Base-by-base conservation (phyloP, 2,888 invertebrate genomes). In the Dynastes grantii region DNA sequence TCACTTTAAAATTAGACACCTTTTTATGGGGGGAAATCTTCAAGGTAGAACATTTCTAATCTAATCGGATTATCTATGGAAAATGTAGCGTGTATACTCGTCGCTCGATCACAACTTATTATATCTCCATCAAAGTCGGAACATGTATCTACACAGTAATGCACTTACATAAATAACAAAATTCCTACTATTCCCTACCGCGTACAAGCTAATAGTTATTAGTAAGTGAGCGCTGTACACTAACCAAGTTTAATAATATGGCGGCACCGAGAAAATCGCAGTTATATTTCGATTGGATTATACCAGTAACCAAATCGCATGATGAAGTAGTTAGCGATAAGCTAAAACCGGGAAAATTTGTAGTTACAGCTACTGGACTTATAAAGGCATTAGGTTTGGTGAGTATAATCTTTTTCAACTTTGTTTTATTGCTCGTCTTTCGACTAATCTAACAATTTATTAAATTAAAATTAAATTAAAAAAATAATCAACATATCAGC, bases 271-370 rank as follows among this genome's bases (percentile, higher is more conserved):
- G 83, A 71, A 82, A 82, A 76, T 82, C 83, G 5, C 79, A 81
- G 29, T 67, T 83, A 65, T 81, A 80, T 71, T 75, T 84, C 40
- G 79, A 83, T 78, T 82, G 82, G 5, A 79, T 83, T 29, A 61
- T 84, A 32, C 81, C 83, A 1, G 83, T 83, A 4, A 78, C 68
- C 13, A 78, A 77, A 29, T 82, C 83, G 0, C 81, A 82, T 61
- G 83, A 83, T 61, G 82, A 83, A 53, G 73, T 83, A 9, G 76
- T 84, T n/a, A 80, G 76, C 53, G 53, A 82, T 32, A 82, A 83
- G 76, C 76, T 84, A 11, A 81, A 82, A 71, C 80, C 81, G 8
- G 84, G 84, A 65, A 83, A 83, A 63, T 84, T 82, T 67, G 55
- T 81, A 1, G 80, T 83, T 77, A 83, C 83, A 4, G 58, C 81